Percentiles rank a stretch among this genome's conserved stretches.
Evolutionary conservation across 2,888 invertebrate species (phyloP).

Genomic region (Heliothis peltigera): DNA sequence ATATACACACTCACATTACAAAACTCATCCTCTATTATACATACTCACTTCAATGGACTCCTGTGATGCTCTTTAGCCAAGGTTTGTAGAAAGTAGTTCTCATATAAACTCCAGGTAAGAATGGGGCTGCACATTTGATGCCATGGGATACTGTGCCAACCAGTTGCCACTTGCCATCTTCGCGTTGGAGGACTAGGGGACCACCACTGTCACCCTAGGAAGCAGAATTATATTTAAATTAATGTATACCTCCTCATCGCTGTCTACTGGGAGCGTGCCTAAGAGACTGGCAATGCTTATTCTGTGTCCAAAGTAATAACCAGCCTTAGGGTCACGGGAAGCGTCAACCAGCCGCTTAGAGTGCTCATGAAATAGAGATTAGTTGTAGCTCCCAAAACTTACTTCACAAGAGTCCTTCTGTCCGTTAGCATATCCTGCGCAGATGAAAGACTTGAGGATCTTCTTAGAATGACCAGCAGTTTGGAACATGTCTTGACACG

Average conservation of each 20-base stretch:
- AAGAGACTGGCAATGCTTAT: too few relatives aligned
- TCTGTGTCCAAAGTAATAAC: too few relatives aligned
- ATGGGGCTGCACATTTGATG: slow-evolving; percentile 98
- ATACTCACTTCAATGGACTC: slow-evolving; percentile 88
- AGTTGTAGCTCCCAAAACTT: slow-evolving; percentile 34
- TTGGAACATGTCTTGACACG: slow-evolving; percentile 98
- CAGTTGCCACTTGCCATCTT: slow-evolving; percentile 96
- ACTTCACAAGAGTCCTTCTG: slow-evolving; percentile 98
- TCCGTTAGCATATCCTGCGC: slow-evolving; percentile 97
- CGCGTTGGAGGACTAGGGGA: slow-evolving; percentile 94
- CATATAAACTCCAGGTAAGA: slow-evolving; percentile 98
- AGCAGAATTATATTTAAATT: neutral
- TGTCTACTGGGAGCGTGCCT: too few relatives aligned
- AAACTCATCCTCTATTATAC: neutral
- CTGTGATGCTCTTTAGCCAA: slow-evolving; percentile 96
- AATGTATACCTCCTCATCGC: too few relatives aligned
- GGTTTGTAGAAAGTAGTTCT: slow-evolving; percentile 97
- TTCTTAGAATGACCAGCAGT: slow-evolving; percentile 96
- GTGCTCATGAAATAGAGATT: neutral
- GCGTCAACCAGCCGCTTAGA: too few relatives aligned
- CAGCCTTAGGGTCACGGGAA: too few relatives aligned
- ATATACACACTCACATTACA: slow-evolving; percentile 5
- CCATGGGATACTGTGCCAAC: slow-evolving; percentile 98
- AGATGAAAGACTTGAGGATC: slow-evolving; percentile 96
- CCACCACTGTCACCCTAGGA: slow-evolving; percentile 97